Conservation (phyloP, 2,888 invertebrate species). For the Drosophila nigricruria region DNA sequence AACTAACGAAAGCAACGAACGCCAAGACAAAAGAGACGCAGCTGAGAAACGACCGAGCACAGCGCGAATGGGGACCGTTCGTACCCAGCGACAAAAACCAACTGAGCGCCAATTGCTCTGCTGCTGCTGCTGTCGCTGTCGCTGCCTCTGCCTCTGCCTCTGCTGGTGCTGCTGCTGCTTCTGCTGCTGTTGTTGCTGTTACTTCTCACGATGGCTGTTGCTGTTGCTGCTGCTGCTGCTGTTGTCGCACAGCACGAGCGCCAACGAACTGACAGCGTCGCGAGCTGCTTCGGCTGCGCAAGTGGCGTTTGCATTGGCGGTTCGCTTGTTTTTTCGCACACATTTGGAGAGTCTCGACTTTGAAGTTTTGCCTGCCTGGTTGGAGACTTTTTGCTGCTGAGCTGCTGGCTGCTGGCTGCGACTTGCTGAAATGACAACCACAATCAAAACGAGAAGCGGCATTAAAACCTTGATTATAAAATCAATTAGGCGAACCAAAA, state of each 20-base stretch:
- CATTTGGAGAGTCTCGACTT: conserved; percentile 56
- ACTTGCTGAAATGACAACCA: conserved; percentile 70
- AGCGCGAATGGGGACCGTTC: conserved; percentile 56
- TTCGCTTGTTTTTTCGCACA: conserved; percentile 55
- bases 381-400: conserved; percentile 22
- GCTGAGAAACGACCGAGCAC: conserved; percentile 24
- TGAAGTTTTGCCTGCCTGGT: conserved; percentile 59
- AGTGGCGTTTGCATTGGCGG: conserved; percentile 71
- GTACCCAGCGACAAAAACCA: conserved; percentile 57
- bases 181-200: conserved; percentile 23
- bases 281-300: conserved; percentile 73
- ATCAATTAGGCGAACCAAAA: conserved; percentile 68
- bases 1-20: conserved; percentile 39
- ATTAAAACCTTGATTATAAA: conserved; percentile 78
- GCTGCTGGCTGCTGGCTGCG: conserved; percentile 20
- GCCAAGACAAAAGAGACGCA: conserved; percentile 19
- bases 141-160: conserved; percentile 16
- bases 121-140: conserved; percentile 21
- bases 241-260: conserved; percentile 63
- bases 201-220: conserved; percentile 27
- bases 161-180: conserved; percentile 20
- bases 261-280: conserved; percentile 65
- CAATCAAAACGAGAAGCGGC: conserved; percentile 52
- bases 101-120: conserved; percentile 55
- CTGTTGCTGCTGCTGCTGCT: conserved; percentile 33